Evolutionary conservation across 2,888 invertebrate species (phyloP).

Genomic region (Diaprepes abbreviatus): DNA sequence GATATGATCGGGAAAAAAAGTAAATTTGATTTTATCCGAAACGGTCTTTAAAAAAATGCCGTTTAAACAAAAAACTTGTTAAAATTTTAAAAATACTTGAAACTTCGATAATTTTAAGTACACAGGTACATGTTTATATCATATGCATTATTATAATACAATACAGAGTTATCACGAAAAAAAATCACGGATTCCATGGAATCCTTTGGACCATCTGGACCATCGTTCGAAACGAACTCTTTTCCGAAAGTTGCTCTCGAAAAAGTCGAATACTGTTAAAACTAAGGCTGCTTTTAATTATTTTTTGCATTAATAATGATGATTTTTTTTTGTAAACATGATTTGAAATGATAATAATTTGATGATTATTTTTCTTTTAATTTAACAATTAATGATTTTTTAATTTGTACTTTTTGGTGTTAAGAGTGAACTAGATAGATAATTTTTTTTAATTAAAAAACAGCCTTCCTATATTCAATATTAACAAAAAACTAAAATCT

Average conservation of each 20-base stretch:
- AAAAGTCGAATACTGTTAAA: constrained; percentile 54
- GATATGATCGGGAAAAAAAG: too few relatives aligned
- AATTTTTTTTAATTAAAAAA: constrained; percentile 31
- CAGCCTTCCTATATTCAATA: constrained; percentile 39
- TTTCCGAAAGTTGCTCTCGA: constrained; percentile 32
- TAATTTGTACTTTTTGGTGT: constrained; percentile 41
- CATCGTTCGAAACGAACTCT: constrained; percentile 52
- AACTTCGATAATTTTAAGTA: constrained; percentile 58
- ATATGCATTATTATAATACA: constrained; percentile 61
- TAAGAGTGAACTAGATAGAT: neutral
- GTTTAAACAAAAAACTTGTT: constrained; percentile 35
- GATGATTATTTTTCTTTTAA: neutral
- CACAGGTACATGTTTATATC: constrained; percentile 61
- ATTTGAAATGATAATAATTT: neutral
- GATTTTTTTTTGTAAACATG: too few relatives aligned
- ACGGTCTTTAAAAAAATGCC: constrained; percentile 5
- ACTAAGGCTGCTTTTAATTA: constrained; percentile 47
- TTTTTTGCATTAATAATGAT: too few relatives aligned
- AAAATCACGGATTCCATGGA: constrained; percentile 54
- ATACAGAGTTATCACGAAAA: constrained; percentile 52
- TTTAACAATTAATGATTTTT: constrained; percentile 9
- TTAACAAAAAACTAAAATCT: constrained; percentile 57
- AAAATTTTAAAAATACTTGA: constrained; percentile 39
- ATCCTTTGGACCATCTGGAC: constrained; percentile 53
- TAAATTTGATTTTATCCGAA: too few relatives aligned